Evolutionary conservation across 2,888 invertebrate species (phyloP).

Genomic region (Xanthostigma xanthostigma): DNA sequence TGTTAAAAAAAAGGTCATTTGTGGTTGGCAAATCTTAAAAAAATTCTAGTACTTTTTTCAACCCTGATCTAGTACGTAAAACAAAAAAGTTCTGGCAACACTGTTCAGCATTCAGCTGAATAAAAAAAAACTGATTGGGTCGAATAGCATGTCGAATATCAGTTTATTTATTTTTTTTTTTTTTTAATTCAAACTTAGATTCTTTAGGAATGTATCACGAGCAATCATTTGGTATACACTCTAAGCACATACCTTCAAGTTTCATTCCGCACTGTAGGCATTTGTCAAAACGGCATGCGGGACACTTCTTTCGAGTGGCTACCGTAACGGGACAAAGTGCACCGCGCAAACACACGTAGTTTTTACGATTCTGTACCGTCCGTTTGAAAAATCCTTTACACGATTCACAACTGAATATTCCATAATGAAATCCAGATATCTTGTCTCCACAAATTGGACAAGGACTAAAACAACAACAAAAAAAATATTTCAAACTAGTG

Average conservation of each 20-base stretch:
- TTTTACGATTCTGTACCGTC: constrained; percentile 96
- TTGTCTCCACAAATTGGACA: constrained; percentile 93
- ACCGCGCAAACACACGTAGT: constrained; percentile 84
- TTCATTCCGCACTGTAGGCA: constrained; percentile 95
- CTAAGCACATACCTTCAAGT: constrained; percentile 54
- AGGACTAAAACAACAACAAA: constrained; percentile 42
- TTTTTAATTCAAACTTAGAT: not conserved
- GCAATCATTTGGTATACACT: too few relatives aligned
- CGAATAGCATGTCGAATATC: too few relatives aligned
- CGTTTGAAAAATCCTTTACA: constrained; percentile 98
- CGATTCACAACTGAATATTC: constrained; percentile 94
- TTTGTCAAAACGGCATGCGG: constrained; percentile 92
- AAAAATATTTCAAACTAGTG: constrained; percentile 5
- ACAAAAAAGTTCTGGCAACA: too few relatives aligned
- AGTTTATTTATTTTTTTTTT: not conserved
- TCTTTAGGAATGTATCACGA: too few relatives aligned
- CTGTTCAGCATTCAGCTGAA: too few relatives aligned
- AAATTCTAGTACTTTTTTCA: too few relatives aligned
- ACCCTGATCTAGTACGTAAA: too few relatives aligned
- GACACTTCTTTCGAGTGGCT: constrained; percentile 89
- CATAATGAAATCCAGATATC: constrained; percentile 94
- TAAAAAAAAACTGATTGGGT: too few relatives aligned
- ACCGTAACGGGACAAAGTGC: constrained; percentile 86
- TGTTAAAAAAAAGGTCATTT: too few relatives aligned
- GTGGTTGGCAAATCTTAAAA: too few relatives aligned